A percentile compares a stretch with the other conserved stretches of the same genome.
Conservation (phyloP, 1,140 invertebrate species). For the Panonychus citri region DNA sequence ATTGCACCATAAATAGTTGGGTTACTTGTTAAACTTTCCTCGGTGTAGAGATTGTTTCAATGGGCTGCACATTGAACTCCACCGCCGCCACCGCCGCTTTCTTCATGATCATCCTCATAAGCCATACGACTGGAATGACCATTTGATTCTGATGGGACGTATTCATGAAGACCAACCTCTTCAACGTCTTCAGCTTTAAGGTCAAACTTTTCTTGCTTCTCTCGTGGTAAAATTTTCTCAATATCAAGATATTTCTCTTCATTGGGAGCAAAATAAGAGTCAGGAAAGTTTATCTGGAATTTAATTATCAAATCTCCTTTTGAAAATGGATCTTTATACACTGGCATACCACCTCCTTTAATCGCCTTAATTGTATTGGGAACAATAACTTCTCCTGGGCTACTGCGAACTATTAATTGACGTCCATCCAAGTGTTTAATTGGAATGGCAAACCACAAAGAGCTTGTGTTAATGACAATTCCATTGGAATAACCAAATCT, state of each 20-base stretch:
- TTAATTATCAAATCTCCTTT: constrained; percentile 81
- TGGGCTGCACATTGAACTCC: too few species aligned
- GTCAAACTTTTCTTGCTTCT: neutral
- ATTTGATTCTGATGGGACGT: neutral
- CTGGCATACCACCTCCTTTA: constrained; percentile 83
- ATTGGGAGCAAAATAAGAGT: constrained; percentile 14
- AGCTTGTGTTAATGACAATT: constrained; percentile 66
- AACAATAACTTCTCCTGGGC: constrained; percentile 60
- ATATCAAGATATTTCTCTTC: neutral
- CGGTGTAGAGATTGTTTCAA: too few species aligned
- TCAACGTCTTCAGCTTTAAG: neutral
- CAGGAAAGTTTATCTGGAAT: constrained; percentile 73
- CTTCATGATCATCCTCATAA: too few species aligned
- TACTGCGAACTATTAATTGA: constrained; percentile 53
- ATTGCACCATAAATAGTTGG: too few species aligned
- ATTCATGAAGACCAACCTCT: neutral
- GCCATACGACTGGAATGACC: too few species aligned
- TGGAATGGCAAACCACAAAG: constrained; percentile 88
- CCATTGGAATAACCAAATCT: constrained; percentile 47
- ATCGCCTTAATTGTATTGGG: constrained; percentile 76
- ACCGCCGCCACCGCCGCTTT: too few species aligned
- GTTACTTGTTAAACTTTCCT: too few species aligned
- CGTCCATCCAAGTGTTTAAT: constrained; percentile 82
- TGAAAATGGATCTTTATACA: constrained; percentile 84
- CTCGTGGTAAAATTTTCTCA: neutral